Percentiles rank a stretch among this genome's conserved stretches.
phyloP scores from a whole-genome alignment of 2,888 invertebrate species.

The Physocephala rufipes region DNA sequence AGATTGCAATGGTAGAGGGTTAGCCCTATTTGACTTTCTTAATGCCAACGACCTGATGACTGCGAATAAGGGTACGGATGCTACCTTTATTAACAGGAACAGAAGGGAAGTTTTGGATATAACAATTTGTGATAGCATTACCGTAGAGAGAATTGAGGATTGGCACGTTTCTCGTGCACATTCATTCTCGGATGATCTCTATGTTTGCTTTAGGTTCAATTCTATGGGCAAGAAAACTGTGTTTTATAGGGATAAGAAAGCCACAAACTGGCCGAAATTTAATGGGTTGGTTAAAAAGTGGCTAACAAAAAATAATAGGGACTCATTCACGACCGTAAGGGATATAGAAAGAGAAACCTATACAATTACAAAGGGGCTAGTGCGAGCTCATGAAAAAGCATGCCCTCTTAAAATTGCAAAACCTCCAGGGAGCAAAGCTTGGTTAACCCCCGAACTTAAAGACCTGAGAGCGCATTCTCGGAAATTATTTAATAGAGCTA shows the following conservation, averaged over 20 bases:
- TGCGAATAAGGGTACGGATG: too few species aligned
- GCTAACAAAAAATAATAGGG: neutral
- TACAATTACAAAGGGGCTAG: too few species aligned
- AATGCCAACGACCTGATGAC: too few species aligned
- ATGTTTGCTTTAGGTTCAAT: neutral
- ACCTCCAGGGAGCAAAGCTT: too few species aligned
- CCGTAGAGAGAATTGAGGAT: neutral
- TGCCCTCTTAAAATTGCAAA: too few species aligned
- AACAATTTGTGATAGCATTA: neutral
- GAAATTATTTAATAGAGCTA: neutral
- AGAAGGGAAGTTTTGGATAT: neutral
- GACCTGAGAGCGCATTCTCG: too few species aligned
- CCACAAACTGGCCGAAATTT: neutral
- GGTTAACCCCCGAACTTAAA: too few species aligned
- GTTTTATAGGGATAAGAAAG: neutral
- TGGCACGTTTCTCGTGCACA: neutral
- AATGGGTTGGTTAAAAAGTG: neutral
- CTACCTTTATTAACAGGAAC: too few species aligned
- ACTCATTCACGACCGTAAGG: neutral
- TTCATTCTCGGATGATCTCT: neutral
- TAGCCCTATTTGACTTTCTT: too few species aligned
- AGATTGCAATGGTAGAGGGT: too few species aligned
- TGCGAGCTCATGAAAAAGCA: too few species aligned
- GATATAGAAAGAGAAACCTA: too few species aligned
- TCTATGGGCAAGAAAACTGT: neutral